Evolutionary conservation across 1,140 invertebrate species (phyloP), one percentile per base, ranked within the genome.

Genomic region (Heliothis subflexa): DNA sequence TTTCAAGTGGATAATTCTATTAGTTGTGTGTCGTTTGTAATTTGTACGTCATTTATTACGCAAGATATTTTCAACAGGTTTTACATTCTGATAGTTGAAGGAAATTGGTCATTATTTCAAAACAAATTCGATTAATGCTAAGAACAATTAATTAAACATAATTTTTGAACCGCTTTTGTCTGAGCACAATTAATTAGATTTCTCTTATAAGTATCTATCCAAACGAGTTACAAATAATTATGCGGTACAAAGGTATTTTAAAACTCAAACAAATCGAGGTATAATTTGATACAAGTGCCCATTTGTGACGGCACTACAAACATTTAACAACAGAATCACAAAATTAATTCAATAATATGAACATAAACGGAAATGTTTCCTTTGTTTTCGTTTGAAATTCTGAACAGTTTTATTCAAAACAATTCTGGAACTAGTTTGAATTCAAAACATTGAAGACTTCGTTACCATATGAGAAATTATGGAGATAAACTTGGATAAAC

Each of bases 401-500:
- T 10, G 18, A 57, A 21, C 18, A 25, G 54, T 57, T 57, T 57
- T 25, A 57, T 57, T 57, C 54, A 57, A 21, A 57, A 57, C 54
- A 57, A 11, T 57, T 57, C 54, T 57, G 18, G 3, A 57, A 12
- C 54, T 57, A 57, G 54, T 57, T 57, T 57, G 54, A 57, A 57
- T 57, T 57, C 18, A 57, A 57, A 57, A 57, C 54, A 57, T 57
- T 57, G 18, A 57, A 57, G 54, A 57, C 54, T 57, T 25, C 54
- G 25, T 57, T 57, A 57, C 10, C 54, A 57, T 57, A 9, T 25
- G 54, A 21, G 12, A 11, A n/a, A 57, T 25, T 18, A 25, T 57
- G 54, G 18, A 57, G 18, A 25, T 57, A 57, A 25, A 57, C 21
- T 25, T 57, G 25, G 18, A 4, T 57, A 28, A 57, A 57, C 12